These are phyloP conservation scores for Nesometra sesokonis DNA, from an alignment of 35 echinoderm and acorn worm species.

Conservation along the genomic window DNA sequence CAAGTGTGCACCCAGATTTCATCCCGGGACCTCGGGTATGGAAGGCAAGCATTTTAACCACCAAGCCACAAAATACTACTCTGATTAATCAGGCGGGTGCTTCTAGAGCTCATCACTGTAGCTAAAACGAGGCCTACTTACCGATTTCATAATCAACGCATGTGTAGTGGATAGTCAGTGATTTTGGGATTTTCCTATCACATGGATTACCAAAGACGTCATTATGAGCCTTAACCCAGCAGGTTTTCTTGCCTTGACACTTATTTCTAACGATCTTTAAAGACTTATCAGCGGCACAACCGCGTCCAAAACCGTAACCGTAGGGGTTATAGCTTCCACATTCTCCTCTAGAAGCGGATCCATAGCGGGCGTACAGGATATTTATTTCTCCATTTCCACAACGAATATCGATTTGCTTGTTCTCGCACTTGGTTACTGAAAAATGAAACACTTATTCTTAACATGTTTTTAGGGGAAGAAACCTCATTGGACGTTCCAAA, in stretches of 20 bases:
- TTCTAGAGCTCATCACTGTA: too few species aligned
- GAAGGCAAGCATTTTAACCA: too few species aligned
- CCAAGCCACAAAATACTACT: too few species aligned
- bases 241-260: not conserved
- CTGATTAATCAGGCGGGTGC: too few species aligned
- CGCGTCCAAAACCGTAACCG: not conserved
- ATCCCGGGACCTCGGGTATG: too few species aligned
- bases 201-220: not conserved
- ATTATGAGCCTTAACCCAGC: not conserved
- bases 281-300: not conserved
- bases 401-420: not conserved
- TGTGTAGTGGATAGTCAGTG: not conserved
- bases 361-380: not conserved
- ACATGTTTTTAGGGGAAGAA: too few species aligned
- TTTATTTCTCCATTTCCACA: not conserved
- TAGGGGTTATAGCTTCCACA: not conserved
- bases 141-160: not conserved
- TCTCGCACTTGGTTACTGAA: not conserved
- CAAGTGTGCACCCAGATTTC: too few species aligned
- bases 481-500: too few species aligned
- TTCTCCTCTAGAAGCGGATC: not conserved
- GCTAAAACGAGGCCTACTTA: not conserved
- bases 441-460: not conserved
- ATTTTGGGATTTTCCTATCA: not conserved
- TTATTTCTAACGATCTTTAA: not conserved